Percentiles rank a stretch among this genome's conserved stretches.
Conservation (phyloP, 2,888 invertebrate genomes). For the Catocala sponsa region DNA sequence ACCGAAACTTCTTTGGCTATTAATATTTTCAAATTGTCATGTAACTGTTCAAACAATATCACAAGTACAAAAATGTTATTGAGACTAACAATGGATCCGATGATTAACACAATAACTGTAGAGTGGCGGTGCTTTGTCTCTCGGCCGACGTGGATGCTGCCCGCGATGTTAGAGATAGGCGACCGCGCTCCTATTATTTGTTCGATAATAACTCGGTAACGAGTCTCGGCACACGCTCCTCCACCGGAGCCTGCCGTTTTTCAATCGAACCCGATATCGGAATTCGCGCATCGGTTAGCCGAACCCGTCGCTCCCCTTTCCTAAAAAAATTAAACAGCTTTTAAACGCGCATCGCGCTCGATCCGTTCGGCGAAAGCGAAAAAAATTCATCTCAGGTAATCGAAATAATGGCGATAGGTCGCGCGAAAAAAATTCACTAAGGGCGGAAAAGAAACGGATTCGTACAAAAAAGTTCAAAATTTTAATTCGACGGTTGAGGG, state of each 20-base stretch:
- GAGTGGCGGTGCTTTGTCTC: constrained; percentile 12
- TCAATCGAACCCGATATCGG: constrained; percentile 79
- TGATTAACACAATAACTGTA: constrained; percentile 34
- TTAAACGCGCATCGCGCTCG: constrained; percentile 81
- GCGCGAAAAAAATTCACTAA: constrained; percentile 87
- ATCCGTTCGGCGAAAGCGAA: constrained; percentile 73
- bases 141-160: constrained; percentile 16
- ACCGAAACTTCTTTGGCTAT: constrained; percentile 9
- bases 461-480: constrained; percentile 80
- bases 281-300: constrained; percentile 85
- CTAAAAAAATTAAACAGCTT: constrained; percentile 86
- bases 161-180: constrained; percentile 32
- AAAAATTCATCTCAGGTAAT: constrained; percentile 87
- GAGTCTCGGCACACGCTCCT: constrained; percentile 57
- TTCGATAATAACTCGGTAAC: constrained; percentile 50
- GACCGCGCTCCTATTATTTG: constrained; percentile 26
- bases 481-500: constrained; percentile 79
- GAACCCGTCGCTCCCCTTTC: constrained; percentile 82
- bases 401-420: constrained; percentile 81
- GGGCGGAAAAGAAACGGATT: constrained; percentile 88
- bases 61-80: constrained; percentile 20
- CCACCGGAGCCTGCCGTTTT: constrained; percentile 57
- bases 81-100: constrained; percentile 35
- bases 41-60: constrained; percentile 22
- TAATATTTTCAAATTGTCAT: constrained; percentile 12